phyloP scores from a whole-genome alignment of 2,113 vertebrate species.

The Holacanthus passer region DNA sequence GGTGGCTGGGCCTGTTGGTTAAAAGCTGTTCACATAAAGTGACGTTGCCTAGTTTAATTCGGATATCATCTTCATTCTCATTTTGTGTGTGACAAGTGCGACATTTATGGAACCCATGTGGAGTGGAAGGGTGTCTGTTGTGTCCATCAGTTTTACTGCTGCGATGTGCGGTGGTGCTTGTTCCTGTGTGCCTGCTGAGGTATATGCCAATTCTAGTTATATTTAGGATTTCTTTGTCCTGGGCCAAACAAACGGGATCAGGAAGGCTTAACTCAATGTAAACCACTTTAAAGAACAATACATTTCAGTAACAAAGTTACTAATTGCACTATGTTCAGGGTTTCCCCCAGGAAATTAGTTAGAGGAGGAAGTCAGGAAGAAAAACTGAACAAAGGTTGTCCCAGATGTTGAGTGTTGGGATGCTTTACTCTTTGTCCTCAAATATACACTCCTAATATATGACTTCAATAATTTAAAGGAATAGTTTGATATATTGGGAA shows the following conservation, averaged over 20 bases:
- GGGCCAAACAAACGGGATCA: slow-evolving; percentile 8
- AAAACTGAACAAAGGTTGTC: not conserved
- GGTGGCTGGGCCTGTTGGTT: slow-evolving; percentile 26
- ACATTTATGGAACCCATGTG: not conserved
- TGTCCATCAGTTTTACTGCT: not conserved
- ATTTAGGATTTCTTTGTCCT: slow-evolving; percentile 50
- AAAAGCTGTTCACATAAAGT: slow-evolving; percentile 35
- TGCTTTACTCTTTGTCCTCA: not conserved
- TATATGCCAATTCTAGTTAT: slow-evolving; percentile 12
- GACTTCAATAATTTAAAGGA: not conserved
- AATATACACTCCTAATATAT: not conserved
- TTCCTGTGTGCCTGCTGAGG: slow-evolving; percentile 22
- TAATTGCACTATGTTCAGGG: not conserved
- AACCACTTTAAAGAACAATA: slow-evolving; percentile 23
- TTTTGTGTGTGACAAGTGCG: not conserved
- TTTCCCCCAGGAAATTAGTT: slow-evolving; percentile 21
- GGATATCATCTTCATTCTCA: not conserved
- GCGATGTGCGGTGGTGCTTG: not conserved
- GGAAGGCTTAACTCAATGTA: slow-evolving; percentile 2
- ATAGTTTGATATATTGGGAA: not conserved
- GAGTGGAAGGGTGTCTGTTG: not conserved
- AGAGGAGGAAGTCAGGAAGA: not conserved
- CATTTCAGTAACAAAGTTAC: not conserved
- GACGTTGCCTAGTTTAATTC: not conserved
- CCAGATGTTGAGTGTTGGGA: not conserved